Percentiles rank a stretch among this genome's conserved stretches.
phyloP scores from a whole-genome alignment of 2,888 invertebrate species.

The Parascotia fuliginaria region DNA sequence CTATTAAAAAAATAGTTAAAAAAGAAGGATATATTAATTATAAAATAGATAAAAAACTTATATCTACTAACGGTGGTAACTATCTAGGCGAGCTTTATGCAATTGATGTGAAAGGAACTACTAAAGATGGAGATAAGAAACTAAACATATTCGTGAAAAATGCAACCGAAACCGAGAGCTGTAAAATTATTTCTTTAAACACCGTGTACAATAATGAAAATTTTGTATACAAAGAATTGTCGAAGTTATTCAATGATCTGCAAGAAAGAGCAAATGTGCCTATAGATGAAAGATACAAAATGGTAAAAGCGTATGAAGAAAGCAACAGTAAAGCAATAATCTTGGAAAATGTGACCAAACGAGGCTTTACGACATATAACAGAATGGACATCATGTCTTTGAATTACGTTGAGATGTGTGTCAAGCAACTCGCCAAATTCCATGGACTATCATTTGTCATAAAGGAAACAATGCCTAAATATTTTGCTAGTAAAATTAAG shows the following conservation, averaged over 20 bases:
- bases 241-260: slow-evolving; percentile 49
- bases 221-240: slow-evolving; percentile 57
- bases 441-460: slow-evolving; percentile 60
- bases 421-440: slow-evolving; percentile 63
- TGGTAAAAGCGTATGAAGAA: slow-evolving; percentile 54
- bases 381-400: slow-evolving; percentile 55
- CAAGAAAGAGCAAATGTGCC: slow-evolving; percentile 57
- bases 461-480: slow-evolving; percentile 49
- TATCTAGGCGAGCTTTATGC: slow-evolving; percentile 52
- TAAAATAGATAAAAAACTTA: slow-evolving; percentile 7
- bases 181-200: slow-evolving; percentile 38
- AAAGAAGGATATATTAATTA: slow-evolving; percentile 38
- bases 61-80: slow-evolving; percentile 53
- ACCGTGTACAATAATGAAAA: slow-evolving; percentile 50
- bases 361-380: slow-evolving; percentile 52
- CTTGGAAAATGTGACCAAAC: slow-evolving; percentile 58
- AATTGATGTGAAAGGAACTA: slow-evolving; percentile 53
- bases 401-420: slow-evolving; percentile 54
- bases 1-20: slow-evolving; percentile 19
- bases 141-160: slow-evolving; percentile 59
- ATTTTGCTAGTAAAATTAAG: slow-evolving; percentile 51
- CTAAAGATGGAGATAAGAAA: slow-evolving; percentile 48
- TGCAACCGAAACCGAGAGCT: slow-evolving; percentile 27
- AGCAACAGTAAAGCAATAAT: slow-evolving; percentile 51
- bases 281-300: slow-evolving; percentile 48